Conservation (phyloP, 2,113 vertebrate species). For the Chaenocephalus aceratus region DNA sequence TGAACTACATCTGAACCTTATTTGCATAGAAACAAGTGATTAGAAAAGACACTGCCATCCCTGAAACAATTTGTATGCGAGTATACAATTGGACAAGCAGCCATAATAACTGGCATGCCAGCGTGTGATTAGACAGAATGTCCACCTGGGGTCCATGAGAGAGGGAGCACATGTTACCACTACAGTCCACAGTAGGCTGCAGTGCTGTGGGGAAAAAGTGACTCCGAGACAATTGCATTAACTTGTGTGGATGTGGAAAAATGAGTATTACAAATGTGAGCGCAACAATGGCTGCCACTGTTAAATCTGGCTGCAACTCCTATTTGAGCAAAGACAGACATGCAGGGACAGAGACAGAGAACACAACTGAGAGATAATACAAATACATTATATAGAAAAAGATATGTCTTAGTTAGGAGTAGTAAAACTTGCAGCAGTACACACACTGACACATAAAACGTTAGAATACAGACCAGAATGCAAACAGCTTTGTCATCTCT, state of each 20-base stretch:
- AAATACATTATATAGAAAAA: not conserved
- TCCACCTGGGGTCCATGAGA: slow-evolving; percentile 54
- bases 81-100: slow-evolving; percentile 37
- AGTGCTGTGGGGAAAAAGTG: slow-evolving; percentile 43
- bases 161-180: slow-evolving; percentile 39
- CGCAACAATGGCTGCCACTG: slow-evolving; percentile 57
- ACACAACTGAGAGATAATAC: not conserved
- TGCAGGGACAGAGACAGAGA: slow-evolving; percentile 10
- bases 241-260: slow-evolving; percentile 60
- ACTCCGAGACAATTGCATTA: slow-evolving; percentile 63
- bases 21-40: slow-evolving; percentile 44
- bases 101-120: slow-evolving; percentile 41
- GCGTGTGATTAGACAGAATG: slow-evolving; percentile 38
- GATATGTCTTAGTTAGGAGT: not conserved
- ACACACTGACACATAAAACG: slow-evolving; percentile 19
- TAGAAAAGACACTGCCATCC: slow-evolving; percentile 30
- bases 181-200: slow-evolving; percentile 50
- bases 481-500: too few relatives aligned
- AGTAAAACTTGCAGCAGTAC: slow-evolving; percentile 3
- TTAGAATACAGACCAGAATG: too few relatives aligned
- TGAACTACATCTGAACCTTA: slow-evolving; percentile 58
- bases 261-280: slow-evolving; percentile 58
- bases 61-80: slow-evolving; percentile 43
- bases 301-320: slow-evolving; percentile 25
- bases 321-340: slow-evolving; percentile 18